phyloP scores from a whole-genome alignment of 37 sponge, comb jelly and placozoan species.

The Spongia lamella region DNA sequence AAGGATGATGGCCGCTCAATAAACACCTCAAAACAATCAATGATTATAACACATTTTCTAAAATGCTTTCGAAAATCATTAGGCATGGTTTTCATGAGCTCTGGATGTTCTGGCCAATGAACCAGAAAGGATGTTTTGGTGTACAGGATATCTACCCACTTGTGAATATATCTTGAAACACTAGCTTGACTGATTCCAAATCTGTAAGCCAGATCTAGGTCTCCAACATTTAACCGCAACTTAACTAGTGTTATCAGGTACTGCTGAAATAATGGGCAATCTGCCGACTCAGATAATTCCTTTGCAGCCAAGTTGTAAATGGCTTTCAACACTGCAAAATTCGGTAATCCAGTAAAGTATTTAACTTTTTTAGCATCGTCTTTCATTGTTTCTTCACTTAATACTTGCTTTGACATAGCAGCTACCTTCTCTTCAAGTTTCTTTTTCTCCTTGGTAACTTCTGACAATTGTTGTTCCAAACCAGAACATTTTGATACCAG shows the following conservation, averaged over 20 bases:
- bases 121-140: background rate
- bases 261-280: slow-evolving; percentile 33
- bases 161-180: slow-evolving; percentile 10
- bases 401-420: background rate
- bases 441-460: background rate
- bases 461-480: slow-evolving; percentile 5
- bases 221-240: slow-evolving; percentile 18
- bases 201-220: slow-evolving; percentile 26
- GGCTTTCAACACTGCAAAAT: slow-evolving; percentile 2
- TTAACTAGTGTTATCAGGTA: slow-evolving; percentile 47
- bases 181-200: slow-evolving; percentile 19
- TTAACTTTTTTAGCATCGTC: slow-evolving; percentile 29
- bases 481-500: background rate
- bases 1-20: slow-evolving; percentile 24
- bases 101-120: no score
- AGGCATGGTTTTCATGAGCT: background rate
- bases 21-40: slow-evolving; percentile 40
- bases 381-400: slow-evolving; percentile 1
- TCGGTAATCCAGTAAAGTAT: slow-evolving; percentile 24
- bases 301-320: slow-evolving; percentile 4
- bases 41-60: slow-evolving; percentile 17
- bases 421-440: slow-evolving; percentile 13
- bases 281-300: no score
- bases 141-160: slow-evolving; percentile 7
- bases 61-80: slow-evolving; percentile 9